phyloP scores from a whole-genome alignment of 1,140 invertebrate genomes.

The Leptopilina boulardi region DNA sequence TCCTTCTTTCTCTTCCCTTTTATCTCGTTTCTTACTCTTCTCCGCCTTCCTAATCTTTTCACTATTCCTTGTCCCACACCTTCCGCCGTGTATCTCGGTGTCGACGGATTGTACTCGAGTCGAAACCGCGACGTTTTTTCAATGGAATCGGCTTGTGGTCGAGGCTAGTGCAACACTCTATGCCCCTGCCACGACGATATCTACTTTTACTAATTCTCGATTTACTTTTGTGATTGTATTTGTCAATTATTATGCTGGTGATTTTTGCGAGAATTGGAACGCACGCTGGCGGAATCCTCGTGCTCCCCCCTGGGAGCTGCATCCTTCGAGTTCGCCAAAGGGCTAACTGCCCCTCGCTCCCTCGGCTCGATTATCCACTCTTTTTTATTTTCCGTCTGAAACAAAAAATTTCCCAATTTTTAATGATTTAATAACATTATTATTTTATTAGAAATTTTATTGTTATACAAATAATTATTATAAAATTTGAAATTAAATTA shows the following conservation, averaged over 20 bases:
- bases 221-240: slow-evolving; percentile 53
- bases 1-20: slow-evolving; percentile 42
- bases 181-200: slow-evolving; percentile 54
- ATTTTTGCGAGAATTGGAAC: slow-evolving; percentile 64
- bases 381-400: slow-evolving; percentile 61
- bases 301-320: slow-evolving; percentile 76
- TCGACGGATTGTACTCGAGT: slow-evolving; percentile 64
- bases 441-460: too few species aligned
- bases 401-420: slow-evolving; percentile 42
- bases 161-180: slow-evolving; percentile 56
- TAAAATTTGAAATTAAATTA: background rate
- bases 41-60: slow-evolving; percentile 54
- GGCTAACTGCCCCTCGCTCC: slow-evolving; percentile 74
- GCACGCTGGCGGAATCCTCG: slow-evolving; percentile 71
- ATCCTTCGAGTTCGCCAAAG: slow-evolving; percentile 76
- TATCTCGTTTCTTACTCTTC: slow-evolving; percentile 54
- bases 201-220: slow-evolving; percentile 56
- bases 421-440: too few species aligned
- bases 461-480: too few species aligned
- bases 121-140: slow-evolving; percentile 58
- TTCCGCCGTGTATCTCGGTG: slow-evolving; percentile 68
- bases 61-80: slow-evolving; percentile 71
- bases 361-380: slow-evolving; percentile 70
- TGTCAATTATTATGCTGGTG: slow-evolving; percentile 62
- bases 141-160: slow-evolving; percentile 63